A percentile compares a stretch with the other conserved stretches of the same genome.
phyloP scores from a whole-genome alignment of 1,140 invertebrate genomes.

The Papilio polytes region DNA sequence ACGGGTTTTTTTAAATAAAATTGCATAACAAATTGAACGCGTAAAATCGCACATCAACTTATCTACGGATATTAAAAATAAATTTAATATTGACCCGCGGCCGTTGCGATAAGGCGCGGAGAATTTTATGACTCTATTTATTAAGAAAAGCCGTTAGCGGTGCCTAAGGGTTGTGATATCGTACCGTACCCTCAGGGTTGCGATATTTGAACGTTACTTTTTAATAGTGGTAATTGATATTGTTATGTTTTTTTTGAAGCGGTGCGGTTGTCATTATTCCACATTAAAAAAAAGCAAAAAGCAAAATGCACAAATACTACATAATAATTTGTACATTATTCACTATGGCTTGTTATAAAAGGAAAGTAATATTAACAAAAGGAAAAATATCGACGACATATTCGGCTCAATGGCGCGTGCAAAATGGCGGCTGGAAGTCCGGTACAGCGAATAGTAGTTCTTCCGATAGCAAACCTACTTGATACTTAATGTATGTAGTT shows the following conservation, averaged over 20 bases:
- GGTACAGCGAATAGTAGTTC: constrained; percentile 50
- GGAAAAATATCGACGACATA: constrained; percentile 47
- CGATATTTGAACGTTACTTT: background rate
- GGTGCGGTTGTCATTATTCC: background rate
- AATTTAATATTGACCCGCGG: constrained; percentile 45
- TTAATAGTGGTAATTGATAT: background rate
- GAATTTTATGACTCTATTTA: constrained; percentile 48
- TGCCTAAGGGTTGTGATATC: constrained; percentile 6
- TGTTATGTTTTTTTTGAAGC: background rate
- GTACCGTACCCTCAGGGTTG: background rate
- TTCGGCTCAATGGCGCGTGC: constrained; percentile 61
- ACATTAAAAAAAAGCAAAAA: too few relatives aligned
- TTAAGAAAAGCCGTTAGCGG: constrained; percentile 17
- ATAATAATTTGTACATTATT: background rate
- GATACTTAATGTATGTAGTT: constrained; percentile 48
- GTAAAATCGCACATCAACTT: constrained; percentile 34
- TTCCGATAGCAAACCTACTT: constrained; percentile 50
- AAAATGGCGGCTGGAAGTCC: constrained; percentile 65
- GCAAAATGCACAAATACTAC: background rate
- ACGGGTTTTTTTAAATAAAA: constrained; percentile 35
- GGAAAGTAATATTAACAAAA: constrained; percentile 38
- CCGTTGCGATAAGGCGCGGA: constrained; percentile 30
- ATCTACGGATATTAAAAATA: constrained; percentile 43
- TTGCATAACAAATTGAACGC: constrained; percentile 44
- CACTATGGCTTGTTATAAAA: background rate